Percentiles rank a stretch among this genome's conserved stretches.
These are phyloP conservation scores for Chloroclysta siterata DNA, from an alignment of 2,888 invertebrate genomes.

Conservation along the genomic window DNA sequence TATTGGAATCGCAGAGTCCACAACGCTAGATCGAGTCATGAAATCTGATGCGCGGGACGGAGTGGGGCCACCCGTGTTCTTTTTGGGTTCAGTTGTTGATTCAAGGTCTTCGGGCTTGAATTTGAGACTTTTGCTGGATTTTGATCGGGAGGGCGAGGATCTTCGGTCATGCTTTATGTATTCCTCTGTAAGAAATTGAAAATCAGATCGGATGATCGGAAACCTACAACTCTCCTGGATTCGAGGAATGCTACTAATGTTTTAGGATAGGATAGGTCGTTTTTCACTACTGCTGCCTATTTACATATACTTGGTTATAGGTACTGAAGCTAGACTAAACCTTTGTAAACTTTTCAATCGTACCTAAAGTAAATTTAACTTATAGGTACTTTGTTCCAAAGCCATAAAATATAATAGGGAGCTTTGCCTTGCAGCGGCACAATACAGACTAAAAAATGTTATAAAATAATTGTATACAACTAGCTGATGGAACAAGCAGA, in stretches of 20 bases:
- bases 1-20: conserved; percentile 38
- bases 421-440: no score
- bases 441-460: no score
- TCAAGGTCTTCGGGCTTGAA: conserved; percentile 8
- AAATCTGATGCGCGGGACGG: background rate
- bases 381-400: no score
- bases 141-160: conserved; percentile 5
- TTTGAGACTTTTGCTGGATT: conserved; percentile 15
- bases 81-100: conserved; percentile 5
- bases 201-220: background rate
- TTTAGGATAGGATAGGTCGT: background rate
- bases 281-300: no score
- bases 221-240: background rate
- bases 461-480: no score
- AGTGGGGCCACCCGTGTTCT: background rate
- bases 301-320: no score
- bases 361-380: no score
- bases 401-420: no score
- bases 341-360: no score
- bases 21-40: background rate
- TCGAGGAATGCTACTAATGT: background rate
- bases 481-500: no score
- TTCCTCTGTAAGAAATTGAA: conserved; percentile 11
- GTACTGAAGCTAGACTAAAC: no score
- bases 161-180: conserved; percentile 11